Conservation (phyloP, 2,113 vertebrate species). For the Haemorhous mexicanus region DNA sequence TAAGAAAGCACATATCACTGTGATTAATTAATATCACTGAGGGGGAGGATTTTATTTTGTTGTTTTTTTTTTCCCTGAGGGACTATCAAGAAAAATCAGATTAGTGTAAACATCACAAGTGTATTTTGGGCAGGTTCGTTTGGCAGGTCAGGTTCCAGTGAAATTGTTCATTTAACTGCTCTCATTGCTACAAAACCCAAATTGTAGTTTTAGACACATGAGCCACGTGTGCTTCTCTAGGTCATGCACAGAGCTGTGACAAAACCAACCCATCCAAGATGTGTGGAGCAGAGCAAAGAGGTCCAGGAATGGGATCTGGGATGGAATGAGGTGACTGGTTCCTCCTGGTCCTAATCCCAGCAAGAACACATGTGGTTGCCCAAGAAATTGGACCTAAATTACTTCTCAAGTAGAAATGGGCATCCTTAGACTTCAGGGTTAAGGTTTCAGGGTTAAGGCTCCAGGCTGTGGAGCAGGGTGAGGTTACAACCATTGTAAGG, state of each 20-base stretch:
- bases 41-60: background rate
- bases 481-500: accelerated
- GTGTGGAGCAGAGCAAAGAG: background rate
- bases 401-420: background rate
- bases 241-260: accelerated
- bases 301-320: background rate
- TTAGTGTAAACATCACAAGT: background rate
- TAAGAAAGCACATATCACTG: background rate
- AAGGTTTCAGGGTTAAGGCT: background rate
- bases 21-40: background rate
- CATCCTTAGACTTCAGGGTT: background rate
- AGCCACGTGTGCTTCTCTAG: accelerated
- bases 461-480: background rate
- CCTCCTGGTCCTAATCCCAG: background rate
- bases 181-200: accelerated
- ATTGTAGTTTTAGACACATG: background rate
- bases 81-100: background rate
- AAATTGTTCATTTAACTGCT: background rate
- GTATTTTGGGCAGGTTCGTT: background rate
- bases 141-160: background rate
- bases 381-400: background rate
- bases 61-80: background rate
- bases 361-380: accelerated
- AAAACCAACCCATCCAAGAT: background rate
- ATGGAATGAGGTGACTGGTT: background rate